phyloP scores from a whole-genome alignment of 2,797 vertebrate species.

The Coracias cyanogaster region DNA sequence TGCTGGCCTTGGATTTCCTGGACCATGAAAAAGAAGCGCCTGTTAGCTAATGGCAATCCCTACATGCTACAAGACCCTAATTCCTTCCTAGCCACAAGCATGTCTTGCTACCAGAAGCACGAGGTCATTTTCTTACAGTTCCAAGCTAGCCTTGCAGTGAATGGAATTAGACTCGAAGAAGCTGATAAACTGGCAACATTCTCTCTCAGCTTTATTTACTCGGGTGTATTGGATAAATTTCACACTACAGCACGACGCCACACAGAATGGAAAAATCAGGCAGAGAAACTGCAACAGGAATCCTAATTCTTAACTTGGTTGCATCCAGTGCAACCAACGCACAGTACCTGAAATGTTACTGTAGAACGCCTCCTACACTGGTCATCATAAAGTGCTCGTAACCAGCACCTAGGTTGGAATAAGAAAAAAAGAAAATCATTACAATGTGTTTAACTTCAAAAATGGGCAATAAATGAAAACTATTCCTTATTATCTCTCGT shows the following conservation, averaged over 20 bases:
- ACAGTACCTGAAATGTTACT: background rate
- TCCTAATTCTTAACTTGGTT: background rate
- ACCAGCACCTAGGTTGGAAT: background rate
- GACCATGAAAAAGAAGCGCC: background rate
- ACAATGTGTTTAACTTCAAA: background rate
- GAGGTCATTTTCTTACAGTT: background rate
- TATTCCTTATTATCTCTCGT: background rate
- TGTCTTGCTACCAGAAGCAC: background rate
- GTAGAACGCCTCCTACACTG: background rate
- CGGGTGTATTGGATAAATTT: background rate
- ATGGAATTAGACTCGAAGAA: background rate
- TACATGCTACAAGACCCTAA: background rate
- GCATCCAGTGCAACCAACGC: background rate
- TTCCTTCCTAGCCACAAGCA: background rate
- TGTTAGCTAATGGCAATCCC: background rate
- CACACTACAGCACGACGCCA: background rate
- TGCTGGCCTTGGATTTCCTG: background rate
- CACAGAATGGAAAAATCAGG: accelerated
- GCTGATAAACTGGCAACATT: background rate
- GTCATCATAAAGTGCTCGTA: background rate
- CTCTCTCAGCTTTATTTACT: background rate
- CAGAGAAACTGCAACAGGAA: background rate
- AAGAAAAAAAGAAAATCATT: background rate
- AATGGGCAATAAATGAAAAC: background rate
- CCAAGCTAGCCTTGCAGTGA: background rate